Percentiles rank a stretch among this genome's conserved stretches.
phyloP scores from a whole-genome alignment of 2,888 invertebrate species.

The Perithous albicinctus region DNA sequence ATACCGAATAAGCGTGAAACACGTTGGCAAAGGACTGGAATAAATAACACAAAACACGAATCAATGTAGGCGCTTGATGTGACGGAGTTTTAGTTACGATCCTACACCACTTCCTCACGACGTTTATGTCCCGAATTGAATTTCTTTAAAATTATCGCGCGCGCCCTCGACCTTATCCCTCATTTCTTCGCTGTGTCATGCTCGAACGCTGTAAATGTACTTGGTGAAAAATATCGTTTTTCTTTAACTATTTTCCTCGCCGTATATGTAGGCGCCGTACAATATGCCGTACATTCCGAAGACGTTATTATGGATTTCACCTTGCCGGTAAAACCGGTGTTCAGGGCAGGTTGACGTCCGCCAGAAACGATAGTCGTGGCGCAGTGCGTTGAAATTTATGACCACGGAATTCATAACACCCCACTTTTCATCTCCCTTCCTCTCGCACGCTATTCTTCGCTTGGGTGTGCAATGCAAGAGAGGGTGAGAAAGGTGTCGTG shows the following conservation, averaged over 20 bases:
- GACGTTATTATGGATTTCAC: conserved; percentile 56
- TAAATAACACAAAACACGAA: conserved; percentile 10
- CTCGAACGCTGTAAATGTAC: conserved; percentile 30
- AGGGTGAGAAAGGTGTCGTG: conserved; percentile 10
- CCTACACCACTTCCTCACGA: conserved; percentile 40
- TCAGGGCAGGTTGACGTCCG: conserved; percentile 38
- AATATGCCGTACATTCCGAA: conserved; percentile 50
- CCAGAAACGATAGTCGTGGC: conserved; percentile 23
- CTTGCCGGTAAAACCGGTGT: conserved; percentile 31
- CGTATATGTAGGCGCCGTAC: neutral
- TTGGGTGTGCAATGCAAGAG: neutral
- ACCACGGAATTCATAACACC: conserved; percentile 60
- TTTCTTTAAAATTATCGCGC: conserved; percentile 48
- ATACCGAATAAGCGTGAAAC: conserved; percentile 16
- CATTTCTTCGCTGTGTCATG: neutral
- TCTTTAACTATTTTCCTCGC: conserved; percentile 19
- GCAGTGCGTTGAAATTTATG: conserved; percentile 61
- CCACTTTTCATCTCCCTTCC: conserved; percentile 25
- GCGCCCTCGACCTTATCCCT: conserved; percentile 19
- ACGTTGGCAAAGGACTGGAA: conserved; percentile 6
- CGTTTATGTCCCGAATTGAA: conserved; percentile 56
- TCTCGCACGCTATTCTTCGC: neutral
- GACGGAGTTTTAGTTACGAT: conserved; percentile 56
- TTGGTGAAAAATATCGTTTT: conserved; percentile 41
- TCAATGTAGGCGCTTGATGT: neutral